A percentile compares a stretch with the other conserved stretches of the same genome.
phyloP scores from a whole-genome alignment of 2,888 invertebrate genomes.

The Platycheirus albimanus region DNA sequence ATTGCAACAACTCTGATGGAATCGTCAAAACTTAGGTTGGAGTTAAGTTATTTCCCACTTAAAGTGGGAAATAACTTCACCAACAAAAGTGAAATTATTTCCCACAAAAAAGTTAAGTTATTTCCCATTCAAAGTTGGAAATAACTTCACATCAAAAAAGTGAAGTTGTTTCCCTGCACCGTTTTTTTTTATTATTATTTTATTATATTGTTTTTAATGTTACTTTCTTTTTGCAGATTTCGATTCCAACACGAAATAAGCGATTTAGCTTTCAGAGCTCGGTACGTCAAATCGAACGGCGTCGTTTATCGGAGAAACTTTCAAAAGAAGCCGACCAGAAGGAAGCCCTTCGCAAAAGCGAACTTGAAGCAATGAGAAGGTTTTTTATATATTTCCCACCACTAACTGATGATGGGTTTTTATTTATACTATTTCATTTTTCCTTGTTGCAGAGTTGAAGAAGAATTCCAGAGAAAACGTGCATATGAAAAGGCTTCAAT shows the following conservation, averaged over 20 bases:
- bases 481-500: constrained; percentile 90
- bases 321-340: constrained; percentile 90
- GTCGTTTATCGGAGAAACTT: constrained; percentile 88
- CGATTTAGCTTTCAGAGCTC: constrained; percentile 93
- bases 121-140: too few relatives aligned
- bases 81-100: too few relatives aligned
- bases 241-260: constrained; percentile 80
- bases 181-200: too few relatives aligned
- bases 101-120: too few relatives aligned
- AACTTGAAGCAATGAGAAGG: constrained; percentile 91
- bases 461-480: constrained; percentile 93
- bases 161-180: too few relatives aligned
- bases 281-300: constrained; percentile 90
- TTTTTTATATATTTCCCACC: too few relatives aligned
- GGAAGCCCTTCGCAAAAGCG: constrained; percentile 89
- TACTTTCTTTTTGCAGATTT: neutral
- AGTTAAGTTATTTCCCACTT: too few relatives aligned
- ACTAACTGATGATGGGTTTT: too few relatives aligned
- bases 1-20: too few relatives aligned
- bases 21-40: too few relatives aligned
- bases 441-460: constrained; percentile 86
- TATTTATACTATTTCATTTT: neutral
- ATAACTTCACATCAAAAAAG: too few relatives aligned
- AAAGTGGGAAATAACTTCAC: too few relatives aligned
- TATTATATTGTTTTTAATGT: neutral